These are phyloP conservation scores for Corythornis cristatus DNA, from an alignment of 2,113 vertebrate genomes.

Conservation along the genomic window DNA sequence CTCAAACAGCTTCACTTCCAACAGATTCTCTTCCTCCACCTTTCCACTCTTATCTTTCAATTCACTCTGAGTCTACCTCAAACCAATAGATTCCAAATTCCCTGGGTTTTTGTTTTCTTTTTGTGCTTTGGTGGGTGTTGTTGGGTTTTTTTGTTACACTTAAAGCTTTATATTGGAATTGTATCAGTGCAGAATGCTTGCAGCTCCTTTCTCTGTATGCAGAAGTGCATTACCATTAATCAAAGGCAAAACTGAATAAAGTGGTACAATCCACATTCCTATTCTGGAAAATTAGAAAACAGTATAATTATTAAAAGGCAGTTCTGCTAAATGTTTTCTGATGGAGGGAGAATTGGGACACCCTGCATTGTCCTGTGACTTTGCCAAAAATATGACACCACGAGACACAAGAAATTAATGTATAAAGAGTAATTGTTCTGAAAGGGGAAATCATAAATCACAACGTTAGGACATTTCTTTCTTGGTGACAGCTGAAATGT, in stretches of 20 bases:
- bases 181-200: constrained; percentile 57
- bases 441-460: constrained; percentile 79
- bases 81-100: constrained; percentile 53
- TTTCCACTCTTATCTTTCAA: constrained; percentile 62
- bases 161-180: constrained; percentile 67
- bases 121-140: background rate
- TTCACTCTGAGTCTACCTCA: constrained; percentile 61
- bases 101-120: background rate
- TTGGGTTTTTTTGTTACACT: background rate
- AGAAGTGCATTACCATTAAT: constrained; percentile 74
- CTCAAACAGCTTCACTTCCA: constrained; percentile 14
- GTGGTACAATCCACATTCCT: constrained; percentile 64
- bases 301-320: constrained; percentile 71
- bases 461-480: constrained; percentile 43
- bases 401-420: constrained; percentile 73
- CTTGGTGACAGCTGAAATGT: constrained; percentile 67
- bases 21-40: background rate
- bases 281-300: constrained; percentile 77
- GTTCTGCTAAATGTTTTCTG: constrained; percentile 76
- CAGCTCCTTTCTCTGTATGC: constrained; percentile 11
- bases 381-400: constrained; percentile 77
- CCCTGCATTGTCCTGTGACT: constrained; percentile 43
- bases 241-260: constrained; percentile 75
- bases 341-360: constrained; percentile 73
- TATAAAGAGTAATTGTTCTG: constrained; percentile 78